A percentile compares a stretch with the other conserved stretches of the same genome.
phyloP scores from a whole-genome alignment of 2,888 invertebrate species.

The Encarsia formosa region DNA sequence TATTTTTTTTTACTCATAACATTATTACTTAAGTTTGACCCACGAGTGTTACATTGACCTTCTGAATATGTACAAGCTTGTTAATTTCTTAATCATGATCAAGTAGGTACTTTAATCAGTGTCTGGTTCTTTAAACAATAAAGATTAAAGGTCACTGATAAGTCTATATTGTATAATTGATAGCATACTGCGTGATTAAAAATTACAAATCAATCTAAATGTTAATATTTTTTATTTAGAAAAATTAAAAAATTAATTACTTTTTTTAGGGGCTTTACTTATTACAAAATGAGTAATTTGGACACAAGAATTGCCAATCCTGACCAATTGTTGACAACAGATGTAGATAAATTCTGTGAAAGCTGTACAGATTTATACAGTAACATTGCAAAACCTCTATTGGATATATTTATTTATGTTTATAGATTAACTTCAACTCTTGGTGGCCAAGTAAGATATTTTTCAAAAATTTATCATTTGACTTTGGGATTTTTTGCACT shows the following conservation, averaged over 20 bases:
- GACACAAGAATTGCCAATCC: conserved; percentile 94
- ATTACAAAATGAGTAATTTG: conserved; percentile 93
- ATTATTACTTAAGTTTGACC: not conserved
- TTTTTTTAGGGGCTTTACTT: conserved; percentile 78
- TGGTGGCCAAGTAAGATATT: conserved; percentile 65
- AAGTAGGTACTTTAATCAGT: conserved; percentile 11
- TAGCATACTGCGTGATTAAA: not conserved
- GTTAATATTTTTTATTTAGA: not conserved
- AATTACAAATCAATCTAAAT: not conserved
- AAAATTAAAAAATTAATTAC: not conserved
- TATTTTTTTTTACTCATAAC: conserved; percentile 1
- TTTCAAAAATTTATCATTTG: conserved; percentile 6
- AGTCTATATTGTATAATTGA: conserved; percentile 5
- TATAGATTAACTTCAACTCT: conserved; percentile 82
- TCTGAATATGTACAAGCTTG: conserved; percentile 18
- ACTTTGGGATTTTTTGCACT: too few species aligned
- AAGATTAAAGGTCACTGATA: conserved; percentile 26
- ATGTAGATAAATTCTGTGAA: conserved; percentile 96
- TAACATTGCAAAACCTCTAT: conserved; percentile 89
- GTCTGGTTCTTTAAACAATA: conserved; percentile 18
- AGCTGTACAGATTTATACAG: conserved; percentile 94
- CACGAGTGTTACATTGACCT: conserved; percentile 5
- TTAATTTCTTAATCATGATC: conserved; percentile 16
- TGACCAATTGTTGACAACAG: conserved; percentile 92
- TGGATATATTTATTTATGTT: conserved; percentile 93